phyloP scores from a whole-genome alignment of 1,140 invertebrate genomes.

The Drosophila lini region DNA sequence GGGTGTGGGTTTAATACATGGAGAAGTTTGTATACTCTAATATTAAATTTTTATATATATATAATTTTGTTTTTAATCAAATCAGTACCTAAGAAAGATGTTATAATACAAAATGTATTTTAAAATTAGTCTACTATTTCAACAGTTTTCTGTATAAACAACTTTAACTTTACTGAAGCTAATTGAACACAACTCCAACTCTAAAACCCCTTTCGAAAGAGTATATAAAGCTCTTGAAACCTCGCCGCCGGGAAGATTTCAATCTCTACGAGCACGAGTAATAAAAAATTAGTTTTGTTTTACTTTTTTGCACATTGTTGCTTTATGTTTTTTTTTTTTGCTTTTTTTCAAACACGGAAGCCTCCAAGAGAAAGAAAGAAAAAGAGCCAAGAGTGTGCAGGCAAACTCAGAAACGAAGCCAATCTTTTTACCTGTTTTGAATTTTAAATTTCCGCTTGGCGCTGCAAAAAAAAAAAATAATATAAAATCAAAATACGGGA shows the following conservation, averaged over 20 bases:
- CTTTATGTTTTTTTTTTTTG: conserved; percentile 8
- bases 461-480: conserved; percentile 7
- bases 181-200: too few relatives aligned
- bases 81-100: too few relatives aligned
- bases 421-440: conserved; percentile 62
- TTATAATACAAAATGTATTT: too few relatives aligned
- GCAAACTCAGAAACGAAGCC: conserved; percentile 13
- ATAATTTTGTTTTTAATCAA: too few relatives aligned
- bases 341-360: conserved; percentile 61
- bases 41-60: too few relatives aligned
- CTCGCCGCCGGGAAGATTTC: conserved; percentile 20
- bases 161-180: too few relatives aligned
- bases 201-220: not conserved
- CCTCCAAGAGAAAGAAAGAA: conserved; percentile 20
- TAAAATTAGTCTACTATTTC: too few relatives aligned
- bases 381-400: conserved; percentile 2
- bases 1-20: not conserved
- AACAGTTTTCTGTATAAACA: too few relatives aligned
- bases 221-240: conserved; percentile 16
- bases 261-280: conserved; percentile 41
- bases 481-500: conserved; percentile 16
- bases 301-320: conserved; percentile 15
- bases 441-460: conserved; percentile 52
- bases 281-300: conserved; percentile 38
- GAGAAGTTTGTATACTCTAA: conserved; percentile 11